Evolutionary conservation across 2,113 vertebrate species (phyloP), one percentile per base, ranked within the genome.

Genomic region (Phrynocephalus versicolor): DNA sequence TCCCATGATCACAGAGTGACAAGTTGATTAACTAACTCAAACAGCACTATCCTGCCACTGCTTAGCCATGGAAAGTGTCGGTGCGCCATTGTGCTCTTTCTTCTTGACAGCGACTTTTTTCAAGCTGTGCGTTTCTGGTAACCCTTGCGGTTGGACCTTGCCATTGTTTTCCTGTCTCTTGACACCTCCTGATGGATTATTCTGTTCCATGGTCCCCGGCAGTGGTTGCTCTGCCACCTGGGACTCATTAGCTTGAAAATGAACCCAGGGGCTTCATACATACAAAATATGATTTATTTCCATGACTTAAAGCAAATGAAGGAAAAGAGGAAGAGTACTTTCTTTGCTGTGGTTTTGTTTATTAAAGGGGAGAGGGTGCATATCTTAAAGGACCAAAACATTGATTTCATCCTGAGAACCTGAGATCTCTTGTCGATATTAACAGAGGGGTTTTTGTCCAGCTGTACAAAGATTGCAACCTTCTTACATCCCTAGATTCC

Each of bases 201-300:
- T 14, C 74, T 9, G 25, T 30, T 37, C 83, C n/a, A 3, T 55
- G 51, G n/a, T 69, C 64, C 69, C 35, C 8, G 80, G 80, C 80
- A 37, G n/a, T 37, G 80, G n/a, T 35, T 45, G 69, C 78, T 78
- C 25, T 58, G 18, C 83, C 72, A n/a, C 65, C 74, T 67, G 62
- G 45, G 74, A 84, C 41, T 84, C 73, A 84, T 84, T 84, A 77
- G 62, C 73, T 39, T 10, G 60, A 57, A 33, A 55, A 21, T 51
- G 41, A 65, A 27, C 33, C 41, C 15, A 23, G 51, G 51, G 57
- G 51, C 7, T 73, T 67, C 33, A 35, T 39, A 4, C 62, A 30
- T 57, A 30, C 45, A 76, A 37, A 58, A 51, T 39, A 13, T 13
- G 64, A 3, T 58, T 37, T 41, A 64, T 65, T 13, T 77, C 75